phyloP scores from a whole-genome alignment of 2,797 vertebrate species.

The Mallotus villosus region DNA sequence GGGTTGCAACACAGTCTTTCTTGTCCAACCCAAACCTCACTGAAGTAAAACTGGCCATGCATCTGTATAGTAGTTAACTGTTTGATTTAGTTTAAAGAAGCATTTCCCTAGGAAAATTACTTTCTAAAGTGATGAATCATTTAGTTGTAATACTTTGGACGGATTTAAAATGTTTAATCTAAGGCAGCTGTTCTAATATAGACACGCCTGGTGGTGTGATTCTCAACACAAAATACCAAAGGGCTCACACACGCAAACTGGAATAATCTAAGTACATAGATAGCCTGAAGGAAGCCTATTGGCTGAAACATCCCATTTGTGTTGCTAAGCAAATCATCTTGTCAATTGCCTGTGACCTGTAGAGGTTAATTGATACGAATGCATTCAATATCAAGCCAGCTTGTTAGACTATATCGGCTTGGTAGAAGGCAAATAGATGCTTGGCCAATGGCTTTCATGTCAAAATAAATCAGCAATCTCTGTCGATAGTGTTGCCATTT shows the following conservation, averaged over 20 bases:
- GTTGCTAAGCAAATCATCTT: background rate
- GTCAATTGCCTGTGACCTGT: background rate
- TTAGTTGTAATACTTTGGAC: background rate
- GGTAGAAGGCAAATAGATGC: background rate
- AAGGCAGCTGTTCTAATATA: too few relatives aligned
- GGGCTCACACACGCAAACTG: background rate
- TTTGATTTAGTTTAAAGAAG: too few relatives aligned
- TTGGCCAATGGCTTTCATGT: too few relatives aligned
- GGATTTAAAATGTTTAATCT: too few relatives aligned
- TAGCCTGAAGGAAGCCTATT: background rate
- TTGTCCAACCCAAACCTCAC: too few relatives aligned
- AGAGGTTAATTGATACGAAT: background rate
- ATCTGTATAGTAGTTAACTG: too few relatives aligned
- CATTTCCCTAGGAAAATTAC: too few relatives aligned
- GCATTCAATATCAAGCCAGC: background rate
- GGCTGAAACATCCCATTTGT: background rate
- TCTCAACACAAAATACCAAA: background rate
- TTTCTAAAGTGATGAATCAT: background rate
- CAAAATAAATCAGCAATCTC: too few relatives aligned
- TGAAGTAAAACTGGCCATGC: too few relatives aligned
- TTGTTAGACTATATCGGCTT: background rate
- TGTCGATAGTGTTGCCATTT: too few relatives aligned
- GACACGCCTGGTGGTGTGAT: too few relatives aligned
- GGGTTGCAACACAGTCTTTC: background rate
- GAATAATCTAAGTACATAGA: background rate